Evolutionary conservation across 1,140 invertebrate species (phyloP), one percentile per base, ranked within the genome.

Genomic region (Trachymyrmex septentrionalis): DNA sequence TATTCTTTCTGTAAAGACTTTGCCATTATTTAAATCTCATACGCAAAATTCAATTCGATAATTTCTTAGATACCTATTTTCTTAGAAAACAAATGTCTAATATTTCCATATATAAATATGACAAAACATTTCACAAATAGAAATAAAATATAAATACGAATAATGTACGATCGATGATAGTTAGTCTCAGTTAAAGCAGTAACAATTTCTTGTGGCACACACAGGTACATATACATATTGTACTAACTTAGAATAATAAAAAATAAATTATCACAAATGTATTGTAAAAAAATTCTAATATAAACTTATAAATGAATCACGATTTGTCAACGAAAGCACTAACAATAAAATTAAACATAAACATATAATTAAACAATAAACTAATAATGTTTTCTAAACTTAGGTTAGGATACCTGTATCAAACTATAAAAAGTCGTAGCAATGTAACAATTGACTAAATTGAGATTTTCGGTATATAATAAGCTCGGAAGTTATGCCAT

Each of bases 191-290:
- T 16, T 61, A 21, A 24, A 84, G 7, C 6, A 89, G 71, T 87
- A 86, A 90, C 69, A 69, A 71, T 86, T 82, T 91, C 87, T 86
- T 59, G 86, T 88, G 88, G 90, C 88, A 90, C 91, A 91, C 90
- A 90, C 90, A 92, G 92, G 92, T 93, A 92, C 91, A 78, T 50
- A 48, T 27, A 78, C 48, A 75, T 50, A 21, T 50, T 9, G 24
- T 63, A 80, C 86, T 44, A 93, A 92, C 91, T 92, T 91, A 73
- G 55, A 72, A 90, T 86, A 86, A 90, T 92, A 91, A 69, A 91
- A 44, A 90, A 91, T 90, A 86, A 90, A 76, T 90, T 91, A 92
- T 91, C 86, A 92, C 90, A 92, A 92, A 92, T 75, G 38, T 88
- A 91, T 48, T 82, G 50, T 80, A 87, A 89, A 91, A 81, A 84